Evolutionary conservation across 2,797 vertebrate species (phyloP), one percentile per base, ranked within the genome.

Genomic region (Falco berigora): DNA sequence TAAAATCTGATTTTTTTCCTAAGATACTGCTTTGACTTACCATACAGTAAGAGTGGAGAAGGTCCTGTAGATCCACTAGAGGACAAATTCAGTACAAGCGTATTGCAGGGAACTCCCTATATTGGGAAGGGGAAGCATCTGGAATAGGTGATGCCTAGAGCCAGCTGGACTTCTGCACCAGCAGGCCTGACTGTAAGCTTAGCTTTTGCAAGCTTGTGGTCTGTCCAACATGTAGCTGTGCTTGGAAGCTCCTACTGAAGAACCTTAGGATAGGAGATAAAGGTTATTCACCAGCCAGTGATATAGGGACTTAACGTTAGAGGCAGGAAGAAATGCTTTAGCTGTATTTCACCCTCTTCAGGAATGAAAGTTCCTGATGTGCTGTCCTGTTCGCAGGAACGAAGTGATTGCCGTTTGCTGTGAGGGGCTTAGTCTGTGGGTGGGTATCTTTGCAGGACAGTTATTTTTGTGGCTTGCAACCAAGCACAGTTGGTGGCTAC

Each of bases 271-370:
- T 22, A 9, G 75, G 25, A 61, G 58, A 20, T 56, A 44, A 36
- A n/a, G 58, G 5, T 28, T 47, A 1, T 49, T 67, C 24, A 40
- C 0, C 4, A 44, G 63, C 25, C 5, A 8, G 6, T 62, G 58
- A 8, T 23, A 1, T 0, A 0, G 40, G 28, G 25, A 12, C 5
- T 24, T 61, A 23, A 0, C 40, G 4, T 16, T 63, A 22, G 50
- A 71, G 42, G 24, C 30, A 7, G 17, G 58, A n/a, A 73, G 69
- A 73, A 82, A 32, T 6, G 40, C 49, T 80, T n/a, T 19, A 62
- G 64, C 23, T 85, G 36, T 10, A 4, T 61, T 68, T 61, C 28
- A 42, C 32, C 6, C 28, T 25, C 47, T 23, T 58, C 11, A 64
- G 84, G 17, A 62, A 3, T 23, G 46, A 14, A 47, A 12, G 47